These are phyloP conservation scores for Aptenodytes patagonicus DNA, from an alignment of 2,113 vertebrate species.

Conservation along the genomic window DNA sequence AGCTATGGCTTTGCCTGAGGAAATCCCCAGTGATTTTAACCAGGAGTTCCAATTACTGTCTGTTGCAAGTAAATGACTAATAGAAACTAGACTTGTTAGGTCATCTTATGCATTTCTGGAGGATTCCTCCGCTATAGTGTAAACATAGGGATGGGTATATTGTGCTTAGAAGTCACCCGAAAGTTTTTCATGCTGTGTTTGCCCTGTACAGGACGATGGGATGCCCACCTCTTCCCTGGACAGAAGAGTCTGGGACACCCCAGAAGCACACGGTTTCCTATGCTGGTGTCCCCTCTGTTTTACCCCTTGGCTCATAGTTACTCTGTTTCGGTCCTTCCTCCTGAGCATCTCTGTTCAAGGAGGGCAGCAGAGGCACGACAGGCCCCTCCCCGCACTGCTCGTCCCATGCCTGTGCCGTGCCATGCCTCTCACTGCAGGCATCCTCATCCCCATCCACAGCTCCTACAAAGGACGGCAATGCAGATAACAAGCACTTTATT, in stretches of 20 bases:
- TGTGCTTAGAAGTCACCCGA: background rate
- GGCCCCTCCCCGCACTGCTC: background rate
- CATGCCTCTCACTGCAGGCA: background rate
- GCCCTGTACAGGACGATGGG: background rate
- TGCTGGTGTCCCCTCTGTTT: no score
- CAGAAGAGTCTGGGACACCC: background rate
- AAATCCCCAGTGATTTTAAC: background rate
- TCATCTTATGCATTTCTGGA: background rate
- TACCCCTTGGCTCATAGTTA: background rate
- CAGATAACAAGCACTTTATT: background rate
- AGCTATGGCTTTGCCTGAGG: background rate
- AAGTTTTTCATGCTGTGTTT: background rate
- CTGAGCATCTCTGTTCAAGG: background rate
- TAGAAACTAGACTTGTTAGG: background rate
- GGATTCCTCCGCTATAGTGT: background rate
- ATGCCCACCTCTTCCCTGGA: background rate
- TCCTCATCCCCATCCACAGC: background rate
- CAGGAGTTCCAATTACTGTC: background rate
- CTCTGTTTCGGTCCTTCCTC: background rate
- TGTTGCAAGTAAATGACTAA: background rate
- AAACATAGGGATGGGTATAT: background rate
- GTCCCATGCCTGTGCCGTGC: background rate
- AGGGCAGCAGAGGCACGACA: background rate
- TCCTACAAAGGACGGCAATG: background rate
- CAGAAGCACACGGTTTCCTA: background rate